Percentiles rank a stretch among this genome's conserved stretches.
phyloP scores from a whole-genome alignment of 2,113 vertebrate species.

The Eulemur macaco region DNA sequence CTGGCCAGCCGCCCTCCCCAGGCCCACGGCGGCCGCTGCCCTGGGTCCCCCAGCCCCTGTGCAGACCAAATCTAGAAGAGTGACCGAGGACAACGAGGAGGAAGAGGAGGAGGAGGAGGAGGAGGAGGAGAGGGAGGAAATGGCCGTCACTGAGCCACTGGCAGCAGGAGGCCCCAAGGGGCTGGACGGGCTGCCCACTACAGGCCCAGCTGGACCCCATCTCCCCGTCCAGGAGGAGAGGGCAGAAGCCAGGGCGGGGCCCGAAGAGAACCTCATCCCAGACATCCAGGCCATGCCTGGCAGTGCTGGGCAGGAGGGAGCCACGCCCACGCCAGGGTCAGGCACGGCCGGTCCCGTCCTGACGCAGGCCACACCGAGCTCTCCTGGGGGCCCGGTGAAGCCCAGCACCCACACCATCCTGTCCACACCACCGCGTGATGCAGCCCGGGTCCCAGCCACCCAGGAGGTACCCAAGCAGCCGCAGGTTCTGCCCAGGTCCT shows the following conservation, averaged over 20 bases:
- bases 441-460: conserved; percentile 65
- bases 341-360: not conserved
- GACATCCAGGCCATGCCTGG: conserved; percentile 76
- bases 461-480: conserved; percentile 75
- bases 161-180: not conserved
- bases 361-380: not conserved
- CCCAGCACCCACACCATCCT: conserved; percentile 78
- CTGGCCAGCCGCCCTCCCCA: not conserved
- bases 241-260: conserved; percentile 46
- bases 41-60: conserved; percentile 65
- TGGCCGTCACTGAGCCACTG: fast-evolving
- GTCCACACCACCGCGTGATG: conserved; percentile 75
- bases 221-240: not conserved
- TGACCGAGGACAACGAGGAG: not conserved
- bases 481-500: conserved; percentile 71
- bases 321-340: conserved; percentile 10
- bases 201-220: not conserved
- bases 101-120: not conserved
- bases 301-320: conserved; percentile 40
- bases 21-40: conserved; percentile 5
- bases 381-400: conserved; percentile 27
- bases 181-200: not conserved
- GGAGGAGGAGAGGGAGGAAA: not conserved
- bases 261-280: conserved; percentile 77
- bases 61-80: conserved; percentile 60